Evolutionary conservation across 1,140 invertebrate genomes (phyloP), one percentile per base, ranked within the genome.

Genomic region (Acromyrmex heyeri): DNA sequence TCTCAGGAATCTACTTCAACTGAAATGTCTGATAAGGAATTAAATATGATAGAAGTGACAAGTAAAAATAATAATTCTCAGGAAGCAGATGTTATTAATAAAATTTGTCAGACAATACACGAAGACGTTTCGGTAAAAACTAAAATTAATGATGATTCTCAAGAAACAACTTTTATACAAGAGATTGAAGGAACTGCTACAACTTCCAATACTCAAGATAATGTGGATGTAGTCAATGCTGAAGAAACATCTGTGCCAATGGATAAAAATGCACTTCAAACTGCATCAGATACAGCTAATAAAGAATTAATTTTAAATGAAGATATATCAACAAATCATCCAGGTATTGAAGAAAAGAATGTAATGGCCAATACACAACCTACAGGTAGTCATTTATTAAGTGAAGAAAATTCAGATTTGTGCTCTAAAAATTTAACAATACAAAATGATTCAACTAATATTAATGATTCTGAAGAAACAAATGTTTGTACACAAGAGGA

Each of bases 271-370:
- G 7, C 1, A 61, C 1, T 61, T 48, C 7, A 61, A 50, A 61
- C 34, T 83, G 10, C 18, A 21, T 18, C 79, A 75, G 14, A 38
- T 16, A 27, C 34, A 75, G 48, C 7, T 72, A 75, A 83, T 16
- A 14, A 83, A 38, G 69, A 73, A 12, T 59, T 64, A 75, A n/a
- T 34, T 70, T 30, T 38, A 50, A 50, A 83, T n/a, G 38, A 75
- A 83, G 44, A 50, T 61, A 62, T n/a, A 50, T 73, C 24, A 73
- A 21, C 21, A 1, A 30, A 0, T 61, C 55, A 48, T 30, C 2
- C 67, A 82, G 2, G 18, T 34, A 38, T 55, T 24, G 55, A 73
- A 61, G 55, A 83, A 21, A 83, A 27, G 1, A 30, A 59, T 59
- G 10, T 10, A 48, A 73, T 3, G 1, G 16, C 6, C 12, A 48